Conservation (phyloP, 2,888 invertebrate genomes). For the Tanaodytes sp. region DNA sequence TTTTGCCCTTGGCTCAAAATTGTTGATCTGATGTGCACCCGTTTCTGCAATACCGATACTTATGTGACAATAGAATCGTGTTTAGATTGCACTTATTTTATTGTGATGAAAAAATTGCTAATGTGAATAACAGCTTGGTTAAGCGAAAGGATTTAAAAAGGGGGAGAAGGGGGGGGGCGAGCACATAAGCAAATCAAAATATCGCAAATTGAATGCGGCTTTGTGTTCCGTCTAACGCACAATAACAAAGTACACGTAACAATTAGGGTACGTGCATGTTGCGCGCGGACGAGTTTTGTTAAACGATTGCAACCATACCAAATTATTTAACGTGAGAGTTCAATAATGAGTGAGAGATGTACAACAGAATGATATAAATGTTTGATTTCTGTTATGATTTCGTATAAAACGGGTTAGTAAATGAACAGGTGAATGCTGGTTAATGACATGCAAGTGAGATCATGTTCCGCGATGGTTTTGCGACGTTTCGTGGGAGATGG, state of each 20-base stretch:
- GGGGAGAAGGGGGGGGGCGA: neutral
- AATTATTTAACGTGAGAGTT: neutral
- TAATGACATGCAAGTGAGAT: slow-evolving; percentile 43
- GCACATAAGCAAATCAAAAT: slow-evolving; percentile 21
- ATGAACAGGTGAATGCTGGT: slow-evolving; percentile 4
- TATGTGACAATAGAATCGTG: slow-evolving; percentile 4
- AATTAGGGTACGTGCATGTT: slow-evolving; percentile 15
- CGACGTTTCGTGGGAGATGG: slow-evolving; percentile 2
- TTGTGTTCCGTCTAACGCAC: too few species aligned
- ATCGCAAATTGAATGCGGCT: neutral
- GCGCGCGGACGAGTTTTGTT: slow-evolving; percentile 13
- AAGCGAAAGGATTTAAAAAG: too few species aligned
- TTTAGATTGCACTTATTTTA: slow-evolving; percentile 1
- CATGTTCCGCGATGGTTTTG: slow-evolving; percentile 19
- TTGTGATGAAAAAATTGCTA: slow-evolving; percentile 12
- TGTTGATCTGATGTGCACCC: too few species aligned
- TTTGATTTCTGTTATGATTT: slow-evolving; percentile 8
- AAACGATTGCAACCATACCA: slow-evolving; percentile 7
- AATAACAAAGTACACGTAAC: slow-evolving; percentile 16
- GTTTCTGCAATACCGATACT: slow-evolving; percentile 44
- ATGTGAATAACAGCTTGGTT: slow-evolving; percentile 17
- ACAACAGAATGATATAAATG: neutral
- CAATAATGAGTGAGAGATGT: slow-evolving; percentile 13
- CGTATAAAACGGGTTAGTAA: slow-evolving; percentile 25
- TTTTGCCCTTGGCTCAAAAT: too few species aligned